Conservation (phyloP, 2,113 vertebrate genomes). For the Siniperca chuatsi region DNA sequence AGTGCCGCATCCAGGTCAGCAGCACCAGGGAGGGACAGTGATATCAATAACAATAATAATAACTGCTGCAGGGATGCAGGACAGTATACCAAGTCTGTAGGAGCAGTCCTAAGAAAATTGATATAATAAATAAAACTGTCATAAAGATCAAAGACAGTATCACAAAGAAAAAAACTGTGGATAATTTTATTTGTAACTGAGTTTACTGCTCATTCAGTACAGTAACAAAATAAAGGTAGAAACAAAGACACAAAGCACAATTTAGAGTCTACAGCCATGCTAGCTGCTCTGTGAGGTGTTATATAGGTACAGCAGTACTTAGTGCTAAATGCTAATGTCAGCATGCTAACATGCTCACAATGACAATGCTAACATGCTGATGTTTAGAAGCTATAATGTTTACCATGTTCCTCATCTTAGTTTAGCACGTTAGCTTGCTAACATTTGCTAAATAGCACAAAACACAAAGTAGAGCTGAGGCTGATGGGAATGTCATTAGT, state of each 20-base stretch:
- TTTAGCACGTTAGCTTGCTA: background rate
- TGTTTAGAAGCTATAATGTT: background rate
- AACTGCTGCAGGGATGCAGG: background rate
- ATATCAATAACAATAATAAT: background rate
- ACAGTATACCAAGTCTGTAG: background rate
- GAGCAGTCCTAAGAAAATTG: background rate
- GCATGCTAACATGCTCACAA: background rate
- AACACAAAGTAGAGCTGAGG: background rate
- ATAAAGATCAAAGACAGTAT: background rate
- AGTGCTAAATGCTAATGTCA: background rate
- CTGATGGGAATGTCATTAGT: background rate
- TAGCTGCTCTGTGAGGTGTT: background rate
- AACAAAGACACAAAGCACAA: background rate
- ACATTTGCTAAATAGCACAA: background rate
- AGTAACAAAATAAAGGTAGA: background rate
- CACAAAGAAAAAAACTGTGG: background rate
- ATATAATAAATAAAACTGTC: background rate
- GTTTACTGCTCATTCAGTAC: background rate
- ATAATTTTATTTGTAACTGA: background rate
- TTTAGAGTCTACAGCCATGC: background rate
- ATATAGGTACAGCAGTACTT: background rate
- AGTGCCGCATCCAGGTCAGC: slow-evolving; percentile 97
- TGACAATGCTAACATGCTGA: background rate
- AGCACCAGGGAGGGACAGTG: background rate
- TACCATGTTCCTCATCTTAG: background rate